These are phyloP conservation scores for Dexiosoma caninum DNA, from an alignment of 2,888 invertebrate species.

Conservation along the genomic window DNA sequence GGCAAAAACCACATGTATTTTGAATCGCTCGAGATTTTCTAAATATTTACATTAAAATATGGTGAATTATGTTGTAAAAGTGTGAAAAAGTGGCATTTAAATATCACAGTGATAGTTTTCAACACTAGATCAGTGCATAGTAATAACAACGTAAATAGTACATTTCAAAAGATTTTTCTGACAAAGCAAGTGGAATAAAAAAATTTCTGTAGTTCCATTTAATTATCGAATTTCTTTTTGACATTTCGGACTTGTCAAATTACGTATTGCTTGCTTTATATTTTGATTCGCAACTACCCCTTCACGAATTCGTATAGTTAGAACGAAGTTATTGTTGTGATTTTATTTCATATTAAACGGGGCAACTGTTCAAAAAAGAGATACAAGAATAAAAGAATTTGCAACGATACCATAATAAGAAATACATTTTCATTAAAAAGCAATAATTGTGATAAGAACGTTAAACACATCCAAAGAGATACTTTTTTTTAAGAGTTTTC, in stretches of 20 bases:
- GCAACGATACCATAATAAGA: slow-evolving; percentile 26
- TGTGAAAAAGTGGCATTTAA: slow-evolving; percentile 70
- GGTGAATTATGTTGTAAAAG: slow-evolving; percentile 73
- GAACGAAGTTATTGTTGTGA: slow-evolving; percentile 36
- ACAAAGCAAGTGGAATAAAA: slow-evolving; percentile 59
- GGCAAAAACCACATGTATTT: slow-evolving; percentile 83
- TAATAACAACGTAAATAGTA: slow-evolving; percentile 63
- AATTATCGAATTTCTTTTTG: slow-evolving; percentile 54
- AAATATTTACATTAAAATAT: slow-evolving; percentile 71
- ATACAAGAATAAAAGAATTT: slow-evolving; percentile 35
- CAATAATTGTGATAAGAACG: slow-evolving; percentile 6
- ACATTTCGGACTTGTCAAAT: slow-evolving; percentile 65
- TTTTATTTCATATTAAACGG: slow-evolving; percentile 5
- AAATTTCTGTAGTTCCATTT: slow-evolving; percentile 50
- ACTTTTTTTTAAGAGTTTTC: not conserved
- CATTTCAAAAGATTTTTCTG: slow-evolving; percentile 63
- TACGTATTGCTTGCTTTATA: slow-evolving; percentile 49
- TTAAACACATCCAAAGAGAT: slow-evolving; percentile 10
- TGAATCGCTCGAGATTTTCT: slow-evolving; percentile 73
- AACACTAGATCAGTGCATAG: slow-evolving; percentile 69
- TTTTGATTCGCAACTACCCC: slow-evolving; percentile 53
- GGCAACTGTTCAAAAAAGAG: slow-evolving; percentile 48
- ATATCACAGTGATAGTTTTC: slow-evolving; percentile 66
- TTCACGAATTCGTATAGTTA: slow-evolving; percentile 31
- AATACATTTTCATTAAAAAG: not conserved